phyloP scores from a whole-genome alignment of 2,113 vertebrate species.

The Esox niger region DNA sequence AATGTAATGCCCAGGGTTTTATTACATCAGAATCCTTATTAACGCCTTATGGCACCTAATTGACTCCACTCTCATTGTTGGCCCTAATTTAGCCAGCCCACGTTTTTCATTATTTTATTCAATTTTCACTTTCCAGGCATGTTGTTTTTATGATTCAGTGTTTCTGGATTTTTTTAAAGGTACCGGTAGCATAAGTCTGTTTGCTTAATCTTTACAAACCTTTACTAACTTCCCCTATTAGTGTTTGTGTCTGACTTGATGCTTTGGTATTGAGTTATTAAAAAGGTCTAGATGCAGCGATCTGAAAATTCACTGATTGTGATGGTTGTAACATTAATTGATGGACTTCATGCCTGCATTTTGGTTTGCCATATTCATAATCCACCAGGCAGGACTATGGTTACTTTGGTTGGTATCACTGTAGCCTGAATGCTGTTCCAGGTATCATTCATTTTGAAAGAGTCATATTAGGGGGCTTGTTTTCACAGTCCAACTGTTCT shows the following conservation, averaged over 20 bases:
- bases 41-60: constrained; percentile 2
- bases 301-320: not conserved
- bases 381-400: not conserved
- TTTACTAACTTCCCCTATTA: not conserved
- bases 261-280: not conserved
- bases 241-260: no score
- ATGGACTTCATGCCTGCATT: not conserved
- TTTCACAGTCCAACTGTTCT: not conserved
- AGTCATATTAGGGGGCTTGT: not conserved
- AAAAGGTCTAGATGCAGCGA: not conserved
- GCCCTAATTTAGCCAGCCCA: not conserved
- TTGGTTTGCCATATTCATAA: not conserved
- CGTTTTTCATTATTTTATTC: not conserved
- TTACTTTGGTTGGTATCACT: not conserved
- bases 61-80: not conserved
- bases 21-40: constrained; percentile 2
- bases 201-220: not conserved
- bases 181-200: not conserved
- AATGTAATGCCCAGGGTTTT: not conserved
- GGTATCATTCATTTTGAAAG: no score
- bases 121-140: not conserved
- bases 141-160: not conserved
- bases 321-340: not conserved
- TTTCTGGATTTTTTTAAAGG: not conserved
- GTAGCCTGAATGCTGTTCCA: no score